These are phyloP conservation scores for Tachuris rubrigastra DNA, from an alignment of 2,113 vertebrate species.

Conservation along the genomic window DNA sequence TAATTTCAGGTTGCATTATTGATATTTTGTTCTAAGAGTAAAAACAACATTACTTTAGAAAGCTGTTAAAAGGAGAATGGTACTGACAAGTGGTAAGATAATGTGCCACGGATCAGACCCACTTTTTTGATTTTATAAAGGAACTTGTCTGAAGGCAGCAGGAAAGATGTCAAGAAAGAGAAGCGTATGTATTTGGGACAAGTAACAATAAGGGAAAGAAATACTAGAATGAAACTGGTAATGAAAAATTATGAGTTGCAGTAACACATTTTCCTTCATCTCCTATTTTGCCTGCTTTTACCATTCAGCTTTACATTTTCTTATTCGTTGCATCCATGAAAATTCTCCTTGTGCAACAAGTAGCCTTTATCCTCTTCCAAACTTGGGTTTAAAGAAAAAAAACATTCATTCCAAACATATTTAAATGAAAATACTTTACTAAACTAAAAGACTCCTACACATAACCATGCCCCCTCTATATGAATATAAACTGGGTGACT, in stretches of 20 bases:
- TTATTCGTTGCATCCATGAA: background rate
- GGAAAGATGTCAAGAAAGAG: background rate
- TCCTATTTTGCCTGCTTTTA: background rate
- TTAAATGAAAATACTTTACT: background rate
- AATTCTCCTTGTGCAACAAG: conserved; percentile 33
- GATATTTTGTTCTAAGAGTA: background rate
- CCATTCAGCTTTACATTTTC: background rate
- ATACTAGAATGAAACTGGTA: background rate
- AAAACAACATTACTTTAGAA: background rate
- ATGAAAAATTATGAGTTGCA: background rate
- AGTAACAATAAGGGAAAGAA: background rate
- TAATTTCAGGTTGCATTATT: background rate
- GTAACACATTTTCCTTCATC: background rate
- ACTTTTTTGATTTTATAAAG: background rate
- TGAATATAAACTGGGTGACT: background rate
- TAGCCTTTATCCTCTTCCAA: background rate
- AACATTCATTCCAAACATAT: background rate
- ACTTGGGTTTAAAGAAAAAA: background rate
- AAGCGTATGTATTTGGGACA: background rate
- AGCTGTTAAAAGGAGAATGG: background rate
- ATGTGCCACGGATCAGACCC: background rate
- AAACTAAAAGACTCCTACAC: background rate
- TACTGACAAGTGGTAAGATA: background rate
- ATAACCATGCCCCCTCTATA: background rate
- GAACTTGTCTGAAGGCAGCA: background rate